phyloP scores from a whole-genome alignment of 2,888 invertebrate genomes.

The Pogonocherus hispidulus region DNA sequence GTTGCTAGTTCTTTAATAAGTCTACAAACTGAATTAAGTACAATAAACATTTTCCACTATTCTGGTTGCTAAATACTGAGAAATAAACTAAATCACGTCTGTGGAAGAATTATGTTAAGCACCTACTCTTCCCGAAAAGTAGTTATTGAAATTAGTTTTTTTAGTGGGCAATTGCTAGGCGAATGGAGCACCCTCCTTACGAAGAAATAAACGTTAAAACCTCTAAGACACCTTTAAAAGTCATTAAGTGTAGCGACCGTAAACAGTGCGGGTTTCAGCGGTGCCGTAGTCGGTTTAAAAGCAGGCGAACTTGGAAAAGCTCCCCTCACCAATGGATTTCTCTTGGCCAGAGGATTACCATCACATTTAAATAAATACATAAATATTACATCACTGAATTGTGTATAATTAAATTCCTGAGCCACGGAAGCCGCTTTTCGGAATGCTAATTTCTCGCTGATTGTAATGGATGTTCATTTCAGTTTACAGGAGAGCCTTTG shows the following conservation, averaged over 20 bases:
- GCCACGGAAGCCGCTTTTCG: conserved; percentile 65
- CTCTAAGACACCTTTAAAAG: conserved; percentile 65
- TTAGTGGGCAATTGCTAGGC: conserved; percentile 37
- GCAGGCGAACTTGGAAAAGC: conserved; percentile 48
- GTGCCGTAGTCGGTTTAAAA: conserved; percentile 57
- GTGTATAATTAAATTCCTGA: conserved; percentile 69
- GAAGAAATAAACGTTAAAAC: conserved; percentile 61
- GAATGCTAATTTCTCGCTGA: conserved; percentile 67
- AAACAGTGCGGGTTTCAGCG: conserved; percentile 53
- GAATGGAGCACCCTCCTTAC: conserved; percentile 37
- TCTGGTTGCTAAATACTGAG: neutral
- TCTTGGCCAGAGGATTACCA: conserved; percentile 68
- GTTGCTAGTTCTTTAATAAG: too few species aligned
- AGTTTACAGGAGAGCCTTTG: conserved; percentile 62
- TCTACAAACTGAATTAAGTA: too few species aligned
- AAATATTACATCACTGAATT: conserved; percentile 70
- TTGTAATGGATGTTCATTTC: conserved; percentile 67
- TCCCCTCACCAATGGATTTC: conserved; percentile 61
- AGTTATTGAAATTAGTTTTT: conserved; percentile 47
- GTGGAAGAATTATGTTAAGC: conserved; percentile 23
- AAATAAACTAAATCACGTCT: conserved; percentile 2
- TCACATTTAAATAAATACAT: conserved; percentile 71
- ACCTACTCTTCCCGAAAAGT: conserved; percentile 23
- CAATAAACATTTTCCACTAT: too few species aligned
- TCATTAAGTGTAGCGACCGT: conserved; percentile 65